Percentiles rank a stretch among this genome's conserved stretches.
phyloP scores from a whole-genome alignment of 2,797 vertebrate genomes.

The Sebastes jordani region DNA sequence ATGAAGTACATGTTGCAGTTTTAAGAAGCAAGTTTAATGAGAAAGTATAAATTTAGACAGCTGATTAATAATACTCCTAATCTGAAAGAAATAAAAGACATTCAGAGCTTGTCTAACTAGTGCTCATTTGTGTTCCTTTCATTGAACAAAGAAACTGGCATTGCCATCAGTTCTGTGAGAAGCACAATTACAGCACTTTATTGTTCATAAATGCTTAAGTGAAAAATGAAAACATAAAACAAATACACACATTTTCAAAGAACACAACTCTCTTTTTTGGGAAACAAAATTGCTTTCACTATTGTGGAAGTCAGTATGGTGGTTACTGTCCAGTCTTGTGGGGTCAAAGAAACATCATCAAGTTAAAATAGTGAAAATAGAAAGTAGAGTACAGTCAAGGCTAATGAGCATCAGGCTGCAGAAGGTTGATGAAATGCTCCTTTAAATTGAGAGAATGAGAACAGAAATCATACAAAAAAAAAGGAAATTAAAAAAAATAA shows the following conservation, averaged over 20 bases:
- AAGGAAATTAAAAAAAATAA: conserved; percentile 51
- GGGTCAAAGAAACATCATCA: conserved; percentile 78
- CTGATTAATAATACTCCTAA: neutral
- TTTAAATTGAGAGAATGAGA: conserved; percentile 72
- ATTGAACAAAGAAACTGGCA: conserved; percentile 35
- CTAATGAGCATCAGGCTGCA: conserved; percentile 87
- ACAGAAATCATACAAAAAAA: conserved; percentile 60
- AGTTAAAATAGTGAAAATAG: conserved; percentile 80
- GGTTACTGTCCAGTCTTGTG: conserved; percentile 36
- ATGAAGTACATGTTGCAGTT: neutral
- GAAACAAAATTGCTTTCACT: conserved; percentile 56
- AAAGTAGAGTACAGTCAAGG: conserved; percentile 84
- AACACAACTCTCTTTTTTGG: conserved; percentile 81
- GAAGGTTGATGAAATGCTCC: conserved; percentile 85
- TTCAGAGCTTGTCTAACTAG: neutral
- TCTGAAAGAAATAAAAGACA: neutral
- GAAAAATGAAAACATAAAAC: conserved; percentile 83
- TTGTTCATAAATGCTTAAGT: conserved; percentile 95
- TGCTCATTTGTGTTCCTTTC: neutral
- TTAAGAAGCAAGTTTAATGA: neutral
- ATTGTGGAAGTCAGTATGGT: conserved; percentile 75
- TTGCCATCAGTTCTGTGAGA: conserved; percentile 84
- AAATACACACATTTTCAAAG: conserved; percentile 92
- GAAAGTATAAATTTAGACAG: neutral
- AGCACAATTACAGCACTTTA: conserved; percentile 99